A percentile compares a stretch with the other conserved stretches of the same genome.
phyloP scores from a whole-genome alignment of 2,888 invertebrate species.

The Drosophila mulleri region DNA sequence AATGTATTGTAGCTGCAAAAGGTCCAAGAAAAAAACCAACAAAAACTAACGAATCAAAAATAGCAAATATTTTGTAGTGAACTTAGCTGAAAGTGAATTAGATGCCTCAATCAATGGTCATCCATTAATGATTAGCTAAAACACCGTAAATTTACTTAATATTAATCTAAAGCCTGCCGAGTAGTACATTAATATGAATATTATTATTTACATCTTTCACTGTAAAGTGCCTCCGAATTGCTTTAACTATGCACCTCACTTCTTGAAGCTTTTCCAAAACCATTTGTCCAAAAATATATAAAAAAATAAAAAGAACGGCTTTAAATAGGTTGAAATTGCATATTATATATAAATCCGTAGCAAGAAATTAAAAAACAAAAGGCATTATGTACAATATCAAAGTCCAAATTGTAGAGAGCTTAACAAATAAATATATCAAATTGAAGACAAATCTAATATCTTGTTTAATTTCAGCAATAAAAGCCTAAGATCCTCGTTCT shows the following conservation, averaged over 20 bases:
- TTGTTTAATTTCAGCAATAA: neutral
- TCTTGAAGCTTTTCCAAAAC: slow-evolving; percentile 19
- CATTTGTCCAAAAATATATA: neutral
- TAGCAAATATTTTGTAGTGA: slow-evolving; percentile 35
- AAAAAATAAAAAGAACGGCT: slow-evolving; percentile 13
- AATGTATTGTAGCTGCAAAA: slow-evolving; percentile 48
- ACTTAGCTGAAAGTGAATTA: slow-evolving; percentile 18
- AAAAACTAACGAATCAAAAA: slow-evolving; percentile 44
- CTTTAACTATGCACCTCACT: slow-evolving; percentile 35
- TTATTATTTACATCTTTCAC: slow-evolving; percentile 29
- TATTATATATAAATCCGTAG: slow-evolving; percentile 30
- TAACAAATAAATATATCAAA: slow-evolving; percentile 45
- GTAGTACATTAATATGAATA: neutral
- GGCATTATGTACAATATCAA: slow-evolving; percentile 42
- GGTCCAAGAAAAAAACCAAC: slow-evolving; percentile 43
- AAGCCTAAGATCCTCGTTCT: neutral
- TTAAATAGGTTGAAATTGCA: slow-evolving; percentile 25
- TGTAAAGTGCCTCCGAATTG: slow-evolving; percentile 63
- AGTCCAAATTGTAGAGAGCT: slow-evolving; percentile 67
- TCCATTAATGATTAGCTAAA: slow-evolving; percentile 1
- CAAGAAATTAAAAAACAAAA: slow-evolving; percentile 12
- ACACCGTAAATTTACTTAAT: neutral
- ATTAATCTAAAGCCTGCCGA: slow-evolving; percentile 12
- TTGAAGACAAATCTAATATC: slow-evolving; percentile 9
- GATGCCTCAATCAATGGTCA: neutral